phyloP scores from a whole-genome alignment of 2,888 invertebrate genomes.

The Hypena proboscidalis region DNA sequence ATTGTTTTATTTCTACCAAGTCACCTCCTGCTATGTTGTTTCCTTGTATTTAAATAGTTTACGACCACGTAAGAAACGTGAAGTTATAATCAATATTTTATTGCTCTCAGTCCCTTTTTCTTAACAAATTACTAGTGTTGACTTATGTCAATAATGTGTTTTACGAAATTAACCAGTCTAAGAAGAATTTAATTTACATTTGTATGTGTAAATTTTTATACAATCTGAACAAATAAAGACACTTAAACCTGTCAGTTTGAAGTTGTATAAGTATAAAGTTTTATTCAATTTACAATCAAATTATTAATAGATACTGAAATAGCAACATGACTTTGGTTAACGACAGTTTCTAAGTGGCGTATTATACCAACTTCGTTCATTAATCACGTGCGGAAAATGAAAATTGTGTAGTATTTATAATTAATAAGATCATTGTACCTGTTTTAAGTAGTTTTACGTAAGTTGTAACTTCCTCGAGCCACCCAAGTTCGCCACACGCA shows the following conservation, averaged over 20 bases:
- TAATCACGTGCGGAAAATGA: constrained; percentile 38
- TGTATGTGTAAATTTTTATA: too few relatives aligned
- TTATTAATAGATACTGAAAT: constrained; percentile 23
- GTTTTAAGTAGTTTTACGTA: neutral
- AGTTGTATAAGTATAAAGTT: too few relatives aligned
- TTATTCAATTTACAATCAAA: neutral
- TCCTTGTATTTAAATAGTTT: constrained; percentile 1
- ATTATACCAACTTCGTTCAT: constrained; percentile 43
- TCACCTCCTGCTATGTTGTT: constrained; percentile 5
- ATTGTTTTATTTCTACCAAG: constrained; percentile 11
- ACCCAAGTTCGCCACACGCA: constrained; percentile 81
- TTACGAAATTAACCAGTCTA: too few relatives aligned
- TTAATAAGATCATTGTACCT: neutral
- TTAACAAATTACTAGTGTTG: too few relatives aligned
- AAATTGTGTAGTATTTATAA: constrained; percentile 14
- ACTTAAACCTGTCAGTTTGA: too few relatives aligned
- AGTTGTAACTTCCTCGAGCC: constrained; percentile 44
- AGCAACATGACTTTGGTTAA: constrained; percentile 36
- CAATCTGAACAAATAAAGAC: too few relatives aligned
- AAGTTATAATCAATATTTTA: neutral
- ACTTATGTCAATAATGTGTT: too few relatives aligned
- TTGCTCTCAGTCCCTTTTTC: neutral
- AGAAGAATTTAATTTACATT: too few relatives aligned
- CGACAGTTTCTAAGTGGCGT: constrained; percentile 42
- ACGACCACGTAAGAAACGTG: neutral